Percentiles rank a stretch among this genome's conserved stretches.
Conservation (phyloP, 2,113 vertebrate species). For the Rhadina sibilatrix region DNA sequence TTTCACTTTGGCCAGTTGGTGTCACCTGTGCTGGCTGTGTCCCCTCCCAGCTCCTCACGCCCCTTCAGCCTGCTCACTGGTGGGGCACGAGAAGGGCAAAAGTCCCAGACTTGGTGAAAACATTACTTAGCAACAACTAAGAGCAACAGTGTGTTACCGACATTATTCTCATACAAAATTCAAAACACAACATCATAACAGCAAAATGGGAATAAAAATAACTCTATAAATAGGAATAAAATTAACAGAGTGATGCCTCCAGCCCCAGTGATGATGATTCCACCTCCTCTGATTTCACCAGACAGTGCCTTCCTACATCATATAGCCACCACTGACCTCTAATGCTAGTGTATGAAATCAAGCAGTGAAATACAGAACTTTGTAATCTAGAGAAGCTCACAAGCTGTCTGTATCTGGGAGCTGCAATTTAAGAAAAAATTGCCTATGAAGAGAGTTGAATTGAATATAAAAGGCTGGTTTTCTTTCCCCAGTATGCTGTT, state of each 20-base stretch:
- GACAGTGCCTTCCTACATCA: neutral
- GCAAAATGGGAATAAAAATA: neutral
- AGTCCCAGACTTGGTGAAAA: neutral
- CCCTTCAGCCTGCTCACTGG: neutral
- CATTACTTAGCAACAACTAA: neutral
- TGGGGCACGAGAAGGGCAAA: neutral
- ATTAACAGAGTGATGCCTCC: neutral
- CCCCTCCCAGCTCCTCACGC: fast-evolving
- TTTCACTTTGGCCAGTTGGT: neutral
- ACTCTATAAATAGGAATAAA: neutral
- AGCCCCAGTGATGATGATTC: neutral
- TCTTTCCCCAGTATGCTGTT: neutral
- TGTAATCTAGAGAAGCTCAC: neutral
- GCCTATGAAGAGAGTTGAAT: neutral
- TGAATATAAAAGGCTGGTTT: neutral
- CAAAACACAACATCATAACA: neutral
- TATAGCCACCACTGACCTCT: neutral
- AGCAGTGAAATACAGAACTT: neutral
- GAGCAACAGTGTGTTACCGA: neutral
- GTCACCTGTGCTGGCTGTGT: neutral
- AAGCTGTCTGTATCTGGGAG: neutral
- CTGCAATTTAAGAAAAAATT: neutral
- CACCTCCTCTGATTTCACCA: neutral
- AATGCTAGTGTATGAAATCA: neutral
- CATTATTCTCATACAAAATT: neutral